Conservation (phyloP, 92 coral and sea anemone species). For the Nematostella vectensis region DNA sequence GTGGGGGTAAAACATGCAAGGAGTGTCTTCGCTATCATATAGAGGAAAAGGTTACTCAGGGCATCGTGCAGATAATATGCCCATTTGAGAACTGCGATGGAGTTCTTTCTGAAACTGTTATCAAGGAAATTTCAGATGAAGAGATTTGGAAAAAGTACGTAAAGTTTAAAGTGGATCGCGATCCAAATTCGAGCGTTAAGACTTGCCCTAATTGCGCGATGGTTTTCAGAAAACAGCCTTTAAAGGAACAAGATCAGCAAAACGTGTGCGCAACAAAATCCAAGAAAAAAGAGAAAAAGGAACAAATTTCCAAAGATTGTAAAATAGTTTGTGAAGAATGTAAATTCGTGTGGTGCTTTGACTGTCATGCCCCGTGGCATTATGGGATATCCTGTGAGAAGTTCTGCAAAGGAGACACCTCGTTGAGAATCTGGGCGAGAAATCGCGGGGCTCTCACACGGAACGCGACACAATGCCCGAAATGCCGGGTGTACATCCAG, state of each 20-base stretch:
- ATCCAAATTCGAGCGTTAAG: conserved; percentile 57
- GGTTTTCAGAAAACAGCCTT: no score
- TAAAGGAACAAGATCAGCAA: no score
- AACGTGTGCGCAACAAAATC: no score
- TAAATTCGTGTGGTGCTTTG: no score
- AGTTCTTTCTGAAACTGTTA: conserved; percentile 37
- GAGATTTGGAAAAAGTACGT: conserved; percentile 42
- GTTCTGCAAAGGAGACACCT: no score
- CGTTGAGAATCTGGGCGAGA: no score
- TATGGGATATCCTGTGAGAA: no score
- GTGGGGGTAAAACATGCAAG: conserved; percentile 46
- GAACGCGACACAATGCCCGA: no score
- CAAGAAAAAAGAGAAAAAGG: not conserved
- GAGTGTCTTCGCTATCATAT: conserved; percentile 54
- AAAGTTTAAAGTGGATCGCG: conserved; percentile 60
- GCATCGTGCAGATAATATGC: conserved; percentile 57
- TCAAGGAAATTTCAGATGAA: conserved; percentile 29
- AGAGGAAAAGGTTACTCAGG: conserved; percentile 54
- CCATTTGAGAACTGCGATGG: conserved; percentile 71
- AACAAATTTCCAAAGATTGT: conserved; percentile 1
- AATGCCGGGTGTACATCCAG: no score
- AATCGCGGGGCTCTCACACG: no score
- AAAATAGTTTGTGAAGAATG: no score
- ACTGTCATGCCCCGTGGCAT: no score
- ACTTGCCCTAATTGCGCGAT: conserved; percentile 75